Base-by-base conservation (phyloP, 2,113 vertebrate genomes). In the Nycticryphes semicollaris region DNA sequence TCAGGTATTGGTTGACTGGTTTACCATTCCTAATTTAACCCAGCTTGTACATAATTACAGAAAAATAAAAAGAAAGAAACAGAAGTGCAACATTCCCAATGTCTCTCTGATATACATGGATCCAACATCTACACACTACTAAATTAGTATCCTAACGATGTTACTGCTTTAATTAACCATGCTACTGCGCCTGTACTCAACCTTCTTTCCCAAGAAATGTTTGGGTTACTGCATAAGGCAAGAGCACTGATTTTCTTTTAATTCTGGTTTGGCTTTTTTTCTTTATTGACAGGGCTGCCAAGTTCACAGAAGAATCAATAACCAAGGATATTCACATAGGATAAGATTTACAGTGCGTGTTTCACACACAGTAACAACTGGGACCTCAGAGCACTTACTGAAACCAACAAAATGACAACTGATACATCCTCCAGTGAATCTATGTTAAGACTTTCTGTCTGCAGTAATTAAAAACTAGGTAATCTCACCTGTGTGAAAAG, bases 401-500 rank as follows among this genome's bases (percentile, higher is more conserved):
- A 87, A 96, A 96, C 94, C 95, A 96, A 92, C 80, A 90, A 92
- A 97, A 97, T 92, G 94, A 94, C 90, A 96, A 90, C 86, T 95
- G 95, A 93, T 95, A 89, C 82, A 89, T 95, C 84, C 96, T 94
- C 92, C 80, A 87, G 89, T 95, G 92, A 90, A 89, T 94, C 89
- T 68, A n/a, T 82, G 94, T 73, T 92, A 94, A 96, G 92, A 84
- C 10, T 0, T 84, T 92, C 91, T 97, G 90, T 95, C 96, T 96
- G 66, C 78, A 84, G 86, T 91, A 96, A 96, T 96, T 96, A 96
- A 96, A 94, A 96, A 69, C 80, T 90, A 91, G 84, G 89, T 96
- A 93, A 87, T 87, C 84, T 95, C 94, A 96, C 95, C 95, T 97
- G 66, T 84, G 91, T 73, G 92, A 73, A 96, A 96, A 96, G 69